Conservation (phyloP, 2,797 vertebrate species). For the Gallirallus australis region DNA sequence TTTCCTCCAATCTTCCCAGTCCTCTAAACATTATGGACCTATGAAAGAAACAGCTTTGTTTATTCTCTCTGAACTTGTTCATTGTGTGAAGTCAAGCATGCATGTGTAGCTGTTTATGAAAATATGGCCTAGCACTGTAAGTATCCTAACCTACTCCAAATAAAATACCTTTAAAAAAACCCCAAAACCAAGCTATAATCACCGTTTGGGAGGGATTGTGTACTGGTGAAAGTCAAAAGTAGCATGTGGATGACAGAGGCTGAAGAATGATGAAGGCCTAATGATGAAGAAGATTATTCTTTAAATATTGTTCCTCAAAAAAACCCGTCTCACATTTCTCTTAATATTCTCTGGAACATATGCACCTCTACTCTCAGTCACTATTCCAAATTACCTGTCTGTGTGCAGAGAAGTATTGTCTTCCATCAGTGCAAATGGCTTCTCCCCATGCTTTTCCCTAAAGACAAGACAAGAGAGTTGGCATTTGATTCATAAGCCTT, state of each 20-base stretch:
- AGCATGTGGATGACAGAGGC: background rate
- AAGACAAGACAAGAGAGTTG: background rate
- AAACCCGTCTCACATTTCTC: background rate
- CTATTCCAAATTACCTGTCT: background rate
- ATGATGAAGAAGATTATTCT: background rate
- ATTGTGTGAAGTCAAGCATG: background rate
- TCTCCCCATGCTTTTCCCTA: background rate
- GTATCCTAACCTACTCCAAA: background rate
- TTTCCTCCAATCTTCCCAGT: background rate
- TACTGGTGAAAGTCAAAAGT: background rate
- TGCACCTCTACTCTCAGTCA: background rate
- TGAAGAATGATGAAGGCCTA: background rate
- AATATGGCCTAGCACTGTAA: background rate
- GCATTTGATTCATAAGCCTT: background rate
- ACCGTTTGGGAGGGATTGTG: background rate
- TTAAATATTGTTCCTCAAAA: background rate
- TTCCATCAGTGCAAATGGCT: background rate
- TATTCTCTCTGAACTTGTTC: background rate
- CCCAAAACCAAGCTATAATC: background rate
- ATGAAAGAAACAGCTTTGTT: background rate
- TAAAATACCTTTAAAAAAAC: background rate
- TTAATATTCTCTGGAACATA: background rate
- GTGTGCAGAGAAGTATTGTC: background rate
- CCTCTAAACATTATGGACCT: background rate
- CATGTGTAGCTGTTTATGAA: background rate